phyloP scores from a whole-genome alignment of 2,113 vertebrate genomes.

The Opisthocomus hoazin region DNA sequence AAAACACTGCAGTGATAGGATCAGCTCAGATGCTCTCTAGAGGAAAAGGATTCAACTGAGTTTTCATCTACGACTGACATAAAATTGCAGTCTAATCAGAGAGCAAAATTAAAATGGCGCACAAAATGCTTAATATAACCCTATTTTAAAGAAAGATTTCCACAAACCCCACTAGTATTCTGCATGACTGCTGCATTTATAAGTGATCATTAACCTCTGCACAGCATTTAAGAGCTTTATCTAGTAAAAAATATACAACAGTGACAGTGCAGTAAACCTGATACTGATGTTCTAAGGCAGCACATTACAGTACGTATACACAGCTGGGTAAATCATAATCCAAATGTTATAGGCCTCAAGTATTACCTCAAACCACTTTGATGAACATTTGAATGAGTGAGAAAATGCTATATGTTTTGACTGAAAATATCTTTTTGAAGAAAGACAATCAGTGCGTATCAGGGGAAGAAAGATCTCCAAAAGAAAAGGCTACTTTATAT shows the following conservation, averaged over 20 bases:
- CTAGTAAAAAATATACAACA: conserved; percentile 14
- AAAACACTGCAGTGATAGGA: background rate
- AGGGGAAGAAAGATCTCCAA: background rate
- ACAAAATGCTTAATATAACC: background rate
- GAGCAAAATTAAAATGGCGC: background rate
- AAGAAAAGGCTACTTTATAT: background rate
- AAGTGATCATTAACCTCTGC: conserved; percentile 1
- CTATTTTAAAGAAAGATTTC: background rate
- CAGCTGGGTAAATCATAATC: background rate
- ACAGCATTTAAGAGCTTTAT: background rate
- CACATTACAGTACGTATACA: background rate
- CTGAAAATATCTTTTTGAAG: background rate
- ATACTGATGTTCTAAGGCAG: background rate
- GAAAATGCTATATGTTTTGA: background rate
- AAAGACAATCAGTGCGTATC: background rate
- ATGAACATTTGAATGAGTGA: background rate
- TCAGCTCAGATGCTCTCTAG: background rate
- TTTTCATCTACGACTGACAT: background rate
- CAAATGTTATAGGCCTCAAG: background rate
- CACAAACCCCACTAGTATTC: background rate
- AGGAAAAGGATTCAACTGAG: background rate
- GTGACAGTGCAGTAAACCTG: background rate
- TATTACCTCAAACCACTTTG: background rate
- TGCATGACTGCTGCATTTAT: background rate
- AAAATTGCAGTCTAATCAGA: background rate